Evolutionary conservation across 2,797 vertebrate species (phyloP).

Genomic region (Helarctos malayanus): DNA sequence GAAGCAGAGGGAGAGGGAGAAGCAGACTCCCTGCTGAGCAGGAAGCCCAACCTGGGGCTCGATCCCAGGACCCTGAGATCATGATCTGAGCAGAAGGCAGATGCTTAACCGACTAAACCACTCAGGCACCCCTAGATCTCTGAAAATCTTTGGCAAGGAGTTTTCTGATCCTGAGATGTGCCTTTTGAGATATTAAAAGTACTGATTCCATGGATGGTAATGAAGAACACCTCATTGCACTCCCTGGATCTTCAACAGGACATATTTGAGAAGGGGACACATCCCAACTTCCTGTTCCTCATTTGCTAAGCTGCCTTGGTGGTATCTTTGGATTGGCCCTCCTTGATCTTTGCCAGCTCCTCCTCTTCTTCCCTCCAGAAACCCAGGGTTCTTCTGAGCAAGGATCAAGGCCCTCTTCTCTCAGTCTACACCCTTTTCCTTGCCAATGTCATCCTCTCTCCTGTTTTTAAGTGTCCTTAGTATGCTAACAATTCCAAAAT

Average conservation of each 20-base stretch:
- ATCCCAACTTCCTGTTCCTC: neutral
- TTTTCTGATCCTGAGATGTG: neutral
- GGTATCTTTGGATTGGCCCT: neutral
- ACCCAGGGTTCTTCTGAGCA: neutral
- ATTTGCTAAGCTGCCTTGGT: neutral
- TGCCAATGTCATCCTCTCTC: neutral
- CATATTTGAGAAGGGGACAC: neutral
- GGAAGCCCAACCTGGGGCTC: no score
- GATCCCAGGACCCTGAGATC: no score
- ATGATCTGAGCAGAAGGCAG: no score
- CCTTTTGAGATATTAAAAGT: slow-evolving; percentile 3
- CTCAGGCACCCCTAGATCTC: neutral
- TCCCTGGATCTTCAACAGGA: neutral
- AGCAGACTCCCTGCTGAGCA: no score
- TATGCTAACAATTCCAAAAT: neutral
- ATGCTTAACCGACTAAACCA: no score
- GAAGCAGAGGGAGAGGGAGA: no score
- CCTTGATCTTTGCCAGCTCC: neutral
- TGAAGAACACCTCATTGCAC: neutral
- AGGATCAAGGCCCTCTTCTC: neutral
- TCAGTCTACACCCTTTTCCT: neutral
- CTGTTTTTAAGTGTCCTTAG: neutral
- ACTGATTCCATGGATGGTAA: neutral
- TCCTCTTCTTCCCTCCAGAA: neutral
- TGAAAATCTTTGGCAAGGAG: neutral